Evolutionary conservation across 2,888 invertebrate species (phyloP).

Genomic region (Ormia ochracea): DNA sequence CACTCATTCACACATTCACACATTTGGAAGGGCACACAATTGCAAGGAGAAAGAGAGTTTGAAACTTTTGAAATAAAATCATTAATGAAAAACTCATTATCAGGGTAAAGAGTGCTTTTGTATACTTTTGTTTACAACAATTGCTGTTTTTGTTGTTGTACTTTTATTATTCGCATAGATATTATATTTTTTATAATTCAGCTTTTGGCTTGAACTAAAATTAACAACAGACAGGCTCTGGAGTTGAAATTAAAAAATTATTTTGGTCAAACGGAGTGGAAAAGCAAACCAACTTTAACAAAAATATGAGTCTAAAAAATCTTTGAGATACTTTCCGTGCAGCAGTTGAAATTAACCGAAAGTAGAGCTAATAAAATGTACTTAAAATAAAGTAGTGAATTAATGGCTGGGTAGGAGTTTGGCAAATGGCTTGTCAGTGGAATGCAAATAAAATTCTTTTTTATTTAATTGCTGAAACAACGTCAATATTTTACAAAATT

Average conservation of each 20-base stretch:
- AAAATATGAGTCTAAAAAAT: constrained; percentile 10
- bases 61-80: constrained; percentile 38
- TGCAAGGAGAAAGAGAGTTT: not conserved
- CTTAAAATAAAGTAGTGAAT: not conserved
- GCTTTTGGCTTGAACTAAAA: constrained; percentile 10
- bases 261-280: not conserved
- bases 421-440: too few species aligned
- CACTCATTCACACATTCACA: not conserved
- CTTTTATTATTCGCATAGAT: too few species aligned
- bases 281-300: not conserved
- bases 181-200: not conserved
- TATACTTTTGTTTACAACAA: constrained; percentile 26
- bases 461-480: too few species aligned
- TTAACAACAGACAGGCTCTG: constrained; percentile 25
- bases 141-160: not conserved
- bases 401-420: too few species aligned
- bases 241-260: not conserved
- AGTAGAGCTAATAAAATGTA: not conserved
- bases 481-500: too few species aligned
- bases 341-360: constrained; percentile 4
- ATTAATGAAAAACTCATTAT: constrained; percentile 60
- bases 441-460: too few species aligned
- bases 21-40: not conserved
- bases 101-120: constrained; percentile 43
- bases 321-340: constrained; percentile 22